Evolutionary conservation across 2,888 invertebrate species (phyloP), one percentile per base, ranked within the genome.

Genomic region (Amblyjoppa proteus): DNA sequence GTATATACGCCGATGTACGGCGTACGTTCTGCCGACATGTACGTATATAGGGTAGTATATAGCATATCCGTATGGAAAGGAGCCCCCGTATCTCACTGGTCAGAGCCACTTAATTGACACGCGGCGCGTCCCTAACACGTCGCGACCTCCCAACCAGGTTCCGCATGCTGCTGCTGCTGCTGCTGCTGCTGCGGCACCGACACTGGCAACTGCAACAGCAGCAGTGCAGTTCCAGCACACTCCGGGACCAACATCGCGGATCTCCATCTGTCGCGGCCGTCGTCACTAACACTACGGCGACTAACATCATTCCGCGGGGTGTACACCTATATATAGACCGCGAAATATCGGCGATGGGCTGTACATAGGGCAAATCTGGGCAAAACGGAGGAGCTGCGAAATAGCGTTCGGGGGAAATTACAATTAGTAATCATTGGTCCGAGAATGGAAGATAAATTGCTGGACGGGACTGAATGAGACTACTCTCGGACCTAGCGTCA

Each of bases 91-190:
- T 94, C 94, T 94, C 93, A 93, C 91, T 90, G 90, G 89, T 91
- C 91, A 89, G 90, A 92, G 93, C 91, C 92, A 92, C 94, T 94
- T 94, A 94, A 94, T 94, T 94, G 94, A 94, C 94, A 93, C 94
- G 92, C 93, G 92, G 92, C 93, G 91, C 92, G 91, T 92, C 92
- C 91, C 91, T 93, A 93, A 94, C 93, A 93, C 93, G 93, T 91
- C 90, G 92, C 93, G 94, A 93, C 93, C 94, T 92, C 94, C 93
- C 93, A 92, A 90, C 90, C 88, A 74, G 88, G 87, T 87, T 87
- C 86, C 87, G 82, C 86, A 75, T 84, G 85, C 86, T 83, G 85
- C 84, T 80, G 71, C 86, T 45, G 85, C 84, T 80, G 71, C 86
- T 45, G 3, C 45, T 49, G 45, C 45, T 41, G 41, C 41, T 49